Evolutionary conservation across 2,888 invertebrate genomes (phyloP).

Genomic region (Idaea biselata): DNA sequence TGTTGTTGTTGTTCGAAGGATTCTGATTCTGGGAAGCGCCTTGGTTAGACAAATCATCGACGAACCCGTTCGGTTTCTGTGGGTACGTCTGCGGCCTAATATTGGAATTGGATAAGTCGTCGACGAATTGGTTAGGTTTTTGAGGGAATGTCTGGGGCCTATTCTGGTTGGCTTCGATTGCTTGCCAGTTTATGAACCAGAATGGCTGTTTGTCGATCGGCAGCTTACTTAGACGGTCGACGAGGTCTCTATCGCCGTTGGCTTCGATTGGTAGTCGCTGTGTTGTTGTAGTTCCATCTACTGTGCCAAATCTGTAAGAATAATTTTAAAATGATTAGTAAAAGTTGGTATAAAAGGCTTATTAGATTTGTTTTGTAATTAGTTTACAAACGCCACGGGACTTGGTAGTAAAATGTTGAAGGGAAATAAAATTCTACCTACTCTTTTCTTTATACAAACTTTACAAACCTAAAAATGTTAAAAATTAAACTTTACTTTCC

Average conservation of each 20-base stretch:
- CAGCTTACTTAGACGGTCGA: constrained; percentile 83
- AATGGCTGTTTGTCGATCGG: constrained; percentile 86
- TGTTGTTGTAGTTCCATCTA: constrained; percentile 57
- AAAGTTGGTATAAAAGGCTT: not conserved
- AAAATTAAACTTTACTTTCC: too few relatives aligned
- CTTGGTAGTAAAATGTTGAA: too few relatives aligned
- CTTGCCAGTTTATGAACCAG: constrained; percentile 86
- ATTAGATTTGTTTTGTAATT: not conserved
- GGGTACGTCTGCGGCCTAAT: not conserved
- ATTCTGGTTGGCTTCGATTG: constrained; percentile 80
- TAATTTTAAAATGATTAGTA: not conserved
- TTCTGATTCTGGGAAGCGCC: not conserved
- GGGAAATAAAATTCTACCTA: too few relatives aligned
- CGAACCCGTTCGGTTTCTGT: not conserved
- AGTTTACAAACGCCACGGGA: too few relatives aligned
- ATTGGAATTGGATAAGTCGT: constrained; percentile 19
- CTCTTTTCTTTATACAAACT: too few relatives aligned
- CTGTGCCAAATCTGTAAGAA: constrained; percentile 59
- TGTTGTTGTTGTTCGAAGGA: not conserved
- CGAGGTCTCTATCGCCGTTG: constrained; percentile 81
- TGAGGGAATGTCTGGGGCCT: constrained; percentile 63
- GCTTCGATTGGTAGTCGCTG: constrained; percentile 83
- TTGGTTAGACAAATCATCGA: not conserved
- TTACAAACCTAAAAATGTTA: too few relatives aligned
- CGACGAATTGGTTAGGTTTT: constrained; percentile 51